Base-by-base conservation (phyloP, 1,140 invertebrate species). In the Hesperophylax magnus region DNA sequence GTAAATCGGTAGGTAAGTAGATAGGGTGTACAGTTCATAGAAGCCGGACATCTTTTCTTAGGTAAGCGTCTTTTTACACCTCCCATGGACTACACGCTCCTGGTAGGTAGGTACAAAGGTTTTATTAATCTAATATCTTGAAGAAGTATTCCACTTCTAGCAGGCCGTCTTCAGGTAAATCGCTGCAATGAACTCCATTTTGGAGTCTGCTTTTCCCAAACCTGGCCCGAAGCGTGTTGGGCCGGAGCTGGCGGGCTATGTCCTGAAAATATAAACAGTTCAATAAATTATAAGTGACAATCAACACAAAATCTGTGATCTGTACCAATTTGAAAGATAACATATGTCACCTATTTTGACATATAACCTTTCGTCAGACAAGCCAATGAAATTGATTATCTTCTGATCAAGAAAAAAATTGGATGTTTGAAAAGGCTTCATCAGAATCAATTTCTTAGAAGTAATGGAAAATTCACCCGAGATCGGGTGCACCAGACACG, bases 151-250 rank as follows among this genome's bases (percentile, higher is more conserved):
- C 94, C 63, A 95, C 93, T 91, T 98, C 97, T 77, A 97, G 88
- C 56, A 93, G 85, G 2, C 94, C 94, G 91, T 98, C 97, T 86
- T 97, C 96, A 0, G 93, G 92, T 72, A 99, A 90, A 91, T 99
- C 97, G 47, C 97, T 98, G 86, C 97, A 98, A 87, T 98, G 97
- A 7, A 98, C 90, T 9, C 95, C 97, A 90, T 98, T 99, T 86
- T 94, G 92, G 22, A 97, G 92, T 90, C 95, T 96, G 47, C 93
- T 93, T 63, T 91, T 92, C 0, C 97, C 97, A 90, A 95, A 97
- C 82, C 93, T 93, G 0, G 97, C 97, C 85, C 97, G 90, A 39
- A 99, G 86, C 6, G 96, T 96, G 76, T 95, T 89, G 0, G 97
- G 97, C 78, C 96, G 91, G 63, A 98, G 87, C 83, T 97, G 92